Base-by-base conservation (phyloP, 1,140 invertebrate genomes). In the Drosophila virilis region DNA sequence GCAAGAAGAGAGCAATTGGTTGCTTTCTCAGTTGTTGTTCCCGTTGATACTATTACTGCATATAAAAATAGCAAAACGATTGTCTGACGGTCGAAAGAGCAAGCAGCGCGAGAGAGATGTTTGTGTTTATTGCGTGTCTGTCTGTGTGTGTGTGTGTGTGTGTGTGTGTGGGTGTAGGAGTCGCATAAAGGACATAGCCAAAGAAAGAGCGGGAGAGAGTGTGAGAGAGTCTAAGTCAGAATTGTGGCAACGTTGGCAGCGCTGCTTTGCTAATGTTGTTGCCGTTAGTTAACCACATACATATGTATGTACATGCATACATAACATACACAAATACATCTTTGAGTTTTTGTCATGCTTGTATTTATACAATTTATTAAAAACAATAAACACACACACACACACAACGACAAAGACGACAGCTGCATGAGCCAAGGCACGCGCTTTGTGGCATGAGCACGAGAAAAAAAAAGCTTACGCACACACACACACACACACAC, bases 11-110 rank as follows among this genome's bases (percentile, higher is more conserved):
- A 58, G 55, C 62, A 22, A 59, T 66, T 42, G 45, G 17, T 28
- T 46, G 51, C 42, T 59, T 38, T 50, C 28, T 28, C 15, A 15
- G 42, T 48, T 51, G 50, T 62, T 42, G 32, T 65, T 57, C n/a
- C 12, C 43, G 32, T 17, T 65, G 15, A 15, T 66, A 46, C n/a
- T 60, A 46, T n/a, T 64, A 32, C 55, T 73, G 70, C 64, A 68
- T 78, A 77, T 78, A 80, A 81, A 85, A 85, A 77, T 86, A 85
- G 69, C 77, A 32, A 51, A 68, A 45, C 43, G 42, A 73, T 73
- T 52, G 55, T 73, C 70, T 73, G 48, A 50, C 69, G 10, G 13
- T 7, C 17, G 48, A 37, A 50, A 51, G 17, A 57, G 61, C 43
- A 8, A 35, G 13, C 8, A 57, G 32, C 8, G 64, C 15, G 22